A percentile compares a stretch with the other conserved stretches of the same genome.
Conservation (phyloP, 2,113 vertebrate genomes). For the Opisthocomus hoazin region DNA sequence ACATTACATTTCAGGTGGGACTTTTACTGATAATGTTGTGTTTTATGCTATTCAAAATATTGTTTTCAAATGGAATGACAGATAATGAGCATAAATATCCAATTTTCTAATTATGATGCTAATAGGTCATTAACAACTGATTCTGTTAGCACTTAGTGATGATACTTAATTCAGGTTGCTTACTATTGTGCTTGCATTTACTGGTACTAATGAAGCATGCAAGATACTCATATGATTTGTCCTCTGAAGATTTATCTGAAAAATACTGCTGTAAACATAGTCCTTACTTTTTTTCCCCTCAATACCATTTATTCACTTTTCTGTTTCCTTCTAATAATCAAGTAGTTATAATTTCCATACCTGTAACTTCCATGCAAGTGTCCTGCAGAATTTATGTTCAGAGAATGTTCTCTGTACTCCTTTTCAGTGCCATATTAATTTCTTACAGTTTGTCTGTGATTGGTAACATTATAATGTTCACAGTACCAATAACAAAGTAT, state of each 20-base stretch:
- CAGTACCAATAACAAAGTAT: neutral
- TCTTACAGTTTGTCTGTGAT: neutral
- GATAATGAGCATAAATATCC: neutral
- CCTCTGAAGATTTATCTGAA: neutral
- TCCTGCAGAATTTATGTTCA: neutral
- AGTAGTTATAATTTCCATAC: neutral
- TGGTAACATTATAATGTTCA: neutral
- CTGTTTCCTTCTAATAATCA: neutral
- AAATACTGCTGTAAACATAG: neutral
- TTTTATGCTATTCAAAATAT: neutral
- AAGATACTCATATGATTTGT: neutral
- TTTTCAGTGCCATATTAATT: neutral
- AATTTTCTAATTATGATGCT: conserved; percentile 22
- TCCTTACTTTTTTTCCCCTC: neutral
- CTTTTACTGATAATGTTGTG: neutral
- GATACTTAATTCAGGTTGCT: neutral
- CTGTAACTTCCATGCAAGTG: neutral
- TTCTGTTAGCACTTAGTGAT: neutral
- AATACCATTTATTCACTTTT: neutral
- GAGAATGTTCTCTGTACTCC: neutral
- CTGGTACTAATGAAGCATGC: neutral
- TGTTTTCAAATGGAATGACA: neutral
- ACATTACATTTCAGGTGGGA: neutral
- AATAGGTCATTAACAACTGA: neutral
- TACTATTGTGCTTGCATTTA: conserved; percentile 11